Percentiles rank a stretch among this genome's conserved stretches.
phyloP scores from a whole-genome alignment of 2,797 vertebrate species.

The Eupleurogrammus muticus region DNA sequence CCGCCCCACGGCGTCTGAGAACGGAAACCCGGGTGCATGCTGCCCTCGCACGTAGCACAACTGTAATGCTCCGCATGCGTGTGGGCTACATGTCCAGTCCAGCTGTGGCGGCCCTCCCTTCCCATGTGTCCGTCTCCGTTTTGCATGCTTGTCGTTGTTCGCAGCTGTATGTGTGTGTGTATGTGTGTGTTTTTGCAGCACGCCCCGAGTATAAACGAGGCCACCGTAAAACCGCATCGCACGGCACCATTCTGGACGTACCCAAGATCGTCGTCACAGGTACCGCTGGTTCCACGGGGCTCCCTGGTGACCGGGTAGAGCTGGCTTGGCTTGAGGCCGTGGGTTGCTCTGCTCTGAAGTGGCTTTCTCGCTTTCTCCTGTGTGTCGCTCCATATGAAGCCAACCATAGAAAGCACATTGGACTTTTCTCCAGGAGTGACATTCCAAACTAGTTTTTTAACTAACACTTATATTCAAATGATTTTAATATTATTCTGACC shows the following conservation, averaged over 20 bases:
- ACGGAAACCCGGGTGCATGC: conserved; percentile 68
- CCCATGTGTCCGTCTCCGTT: conserved; percentile 76
- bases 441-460: no score
- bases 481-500: no score
- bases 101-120: conserved; percentile 35
- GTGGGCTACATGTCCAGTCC: conserved; percentile 51
- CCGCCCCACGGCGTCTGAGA: conserved; percentile 30
- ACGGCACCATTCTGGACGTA: conserved; percentile 99
- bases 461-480: no score
- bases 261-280: conserved; percentile 99
- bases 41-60: conserved; percentile 63
- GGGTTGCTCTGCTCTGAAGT: conserved; percentile 55
- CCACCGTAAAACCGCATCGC: conserved; percentile 99
- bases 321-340: conserved; percentile 64
- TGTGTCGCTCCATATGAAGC: conserved; percentile 73
- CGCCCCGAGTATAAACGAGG: conserved; percentile 95
- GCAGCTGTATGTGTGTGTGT: conserved; percentile 83
- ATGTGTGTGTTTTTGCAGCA: conserved; percentile 98
- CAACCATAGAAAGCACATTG: neutral
- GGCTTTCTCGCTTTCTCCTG: conserved; percentile 55
- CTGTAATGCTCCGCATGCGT: conserved; percentile 67
- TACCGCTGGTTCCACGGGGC: conserved; percentile 82
- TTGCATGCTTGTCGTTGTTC: conserved; percentile 93
- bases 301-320: conserved; percentile 82
- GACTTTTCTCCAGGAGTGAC: no score